phyloP scores from a whole-genome alignment of 1,140 invertebrate species.

The Sarcophaga peregrina region DNA sequence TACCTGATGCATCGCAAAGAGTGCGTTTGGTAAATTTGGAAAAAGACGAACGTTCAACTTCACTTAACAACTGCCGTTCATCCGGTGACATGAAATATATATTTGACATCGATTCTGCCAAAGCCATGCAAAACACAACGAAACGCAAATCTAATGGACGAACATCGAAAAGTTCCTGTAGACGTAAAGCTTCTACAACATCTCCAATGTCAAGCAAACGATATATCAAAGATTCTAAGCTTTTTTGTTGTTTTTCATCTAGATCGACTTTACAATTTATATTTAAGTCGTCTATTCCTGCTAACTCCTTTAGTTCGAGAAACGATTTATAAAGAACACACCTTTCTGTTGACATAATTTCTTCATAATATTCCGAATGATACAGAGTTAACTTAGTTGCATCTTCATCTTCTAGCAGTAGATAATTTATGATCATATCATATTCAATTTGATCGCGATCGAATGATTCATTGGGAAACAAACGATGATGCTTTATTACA shows the following conservation, averaged over 20 bases:
- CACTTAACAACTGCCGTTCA: constrained; percentile 58
- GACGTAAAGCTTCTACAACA: constrained; percentile 66
- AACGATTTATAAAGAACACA: constrained; percentile 63
- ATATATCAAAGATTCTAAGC: constrained; percentile 57
- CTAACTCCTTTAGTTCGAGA: constrained; percentile 61
- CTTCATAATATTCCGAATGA: constrained; percentile 64
- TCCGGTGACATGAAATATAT: constrained; percentile 58
- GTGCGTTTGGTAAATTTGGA: constrained; percentile 61
- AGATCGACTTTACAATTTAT: constrained; percentile 50
- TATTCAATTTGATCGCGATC: constrained; percentile 65
- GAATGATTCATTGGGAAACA: constrained; percentile 63
- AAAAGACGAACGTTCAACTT: constrained; percentile 60
- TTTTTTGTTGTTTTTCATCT: constrained; percentile 50
- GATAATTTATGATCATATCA: constrained; percentile 60
- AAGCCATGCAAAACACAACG: constrained; percentile 67
- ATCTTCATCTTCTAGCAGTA: constrained; percentile 50
- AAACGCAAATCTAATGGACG: constrained; percentile 67
- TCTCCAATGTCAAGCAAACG: constrained; percentile 64
- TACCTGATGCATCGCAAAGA: constrained; percentile 23
- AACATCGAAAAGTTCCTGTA: constrained; percentile 68
- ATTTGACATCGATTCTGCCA: constrained; percentile 68
- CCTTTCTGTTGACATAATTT: constrained; percentile 62
- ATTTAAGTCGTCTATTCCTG: constrained; percentile 63
- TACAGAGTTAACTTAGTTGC: constrained; percentile 49
- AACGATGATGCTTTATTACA: constrained; percentile 61